These are phyloP conservation scores for Cyclura pinguis DNA, from an alignment of 2,797 vertebrate species.

Conservation along the genomic window DNA sequence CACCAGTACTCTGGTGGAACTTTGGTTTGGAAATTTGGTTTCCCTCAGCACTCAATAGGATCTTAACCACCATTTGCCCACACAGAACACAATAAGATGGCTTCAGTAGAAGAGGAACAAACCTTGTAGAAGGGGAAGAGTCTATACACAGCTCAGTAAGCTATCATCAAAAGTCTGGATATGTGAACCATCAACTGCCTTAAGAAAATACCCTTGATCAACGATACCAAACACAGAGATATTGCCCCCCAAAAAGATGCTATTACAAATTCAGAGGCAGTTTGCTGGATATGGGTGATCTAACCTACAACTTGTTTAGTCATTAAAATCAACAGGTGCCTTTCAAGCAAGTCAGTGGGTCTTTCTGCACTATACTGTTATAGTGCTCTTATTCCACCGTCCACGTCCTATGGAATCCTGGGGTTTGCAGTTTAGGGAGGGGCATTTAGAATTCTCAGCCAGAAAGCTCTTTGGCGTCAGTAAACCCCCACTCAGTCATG, in stretches of 20 bases:
- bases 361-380: too few species aligned
- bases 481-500: too few species aligned
- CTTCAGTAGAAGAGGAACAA: neutral
- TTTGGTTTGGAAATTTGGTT: too few species aligned
- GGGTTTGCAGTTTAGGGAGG: too few species aligned
- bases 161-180: neutral
- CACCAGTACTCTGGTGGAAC: too few species aligned
- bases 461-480: too few species aligned
- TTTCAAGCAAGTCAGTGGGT: neutral
- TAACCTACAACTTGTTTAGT: neutral
- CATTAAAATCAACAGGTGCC: too few species aligned
- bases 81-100: neutral
- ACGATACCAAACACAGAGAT: neutral
- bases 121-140: neutral
- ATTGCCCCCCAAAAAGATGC: neutral
- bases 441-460: too few species aligned
- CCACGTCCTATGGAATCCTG: too few species aligned
- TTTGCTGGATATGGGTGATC: neutral
- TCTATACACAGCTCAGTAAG: neutral
- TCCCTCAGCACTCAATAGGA: too few species aligned
- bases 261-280: neutral
- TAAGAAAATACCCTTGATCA: neutral
- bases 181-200: neutral
- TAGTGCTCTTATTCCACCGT: too few species aligned
- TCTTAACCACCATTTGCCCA: neutral